These are phyloP conservation scores for Lutjanus erythropterus DNA, from an alignment of 2,113 vertebrate genomes.

Conservation along the genomic window DNA sequence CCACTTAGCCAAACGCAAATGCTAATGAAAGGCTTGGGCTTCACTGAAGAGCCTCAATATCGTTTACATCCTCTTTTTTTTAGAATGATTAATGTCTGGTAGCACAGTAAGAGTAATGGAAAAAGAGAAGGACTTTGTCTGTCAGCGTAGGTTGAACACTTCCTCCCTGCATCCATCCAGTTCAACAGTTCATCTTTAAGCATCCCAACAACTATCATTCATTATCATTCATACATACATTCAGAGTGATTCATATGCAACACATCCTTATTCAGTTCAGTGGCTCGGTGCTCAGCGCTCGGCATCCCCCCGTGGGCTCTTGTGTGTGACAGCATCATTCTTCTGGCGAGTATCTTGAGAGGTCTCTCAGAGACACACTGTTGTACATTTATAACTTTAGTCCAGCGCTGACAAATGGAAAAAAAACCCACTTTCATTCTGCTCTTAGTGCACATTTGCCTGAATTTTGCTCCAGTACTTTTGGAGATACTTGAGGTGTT, in stretches of 20 bases:
- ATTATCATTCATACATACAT: constrained; percentile 32
- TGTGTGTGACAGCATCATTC: constrained; percentile 23
- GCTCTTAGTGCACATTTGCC: not conserved
- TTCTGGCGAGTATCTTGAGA: constrained; percentile 5
- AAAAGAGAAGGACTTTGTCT: not conserved
- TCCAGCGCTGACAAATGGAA: not conserved
- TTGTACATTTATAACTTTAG: constrained; percentile 18
- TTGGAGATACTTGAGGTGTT: not conserved
- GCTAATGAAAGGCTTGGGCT: too few relatives aligned
- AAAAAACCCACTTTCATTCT: not conserved
- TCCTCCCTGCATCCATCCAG: not conserved
- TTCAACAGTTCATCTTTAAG: not conserved
- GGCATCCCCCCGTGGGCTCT: not conserved
- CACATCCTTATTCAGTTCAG: constrained; percentile 19
- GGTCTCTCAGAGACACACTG: constrained; percentile 1
- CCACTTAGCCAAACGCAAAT: too few relatives aligned
- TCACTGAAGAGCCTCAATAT: too few relatives aligned
- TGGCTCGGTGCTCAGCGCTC: not conserved
- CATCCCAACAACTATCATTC: not conserved
- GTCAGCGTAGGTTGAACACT: not conserved
- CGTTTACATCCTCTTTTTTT: too few relatives aligned
- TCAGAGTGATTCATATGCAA: constrained; percentile 33
- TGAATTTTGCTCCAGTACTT: not conserved
- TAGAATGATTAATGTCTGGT: too few relatives aligned
- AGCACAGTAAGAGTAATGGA: too few relatives aligned